Percentiles rank a stretch among this genome's conserved stretches.
These are phyloP conservation scores for Lepidothrix coronata DNA, from an alignment of 2,113 vertebrate genomes.

Conservation along the genomic window DNA sequence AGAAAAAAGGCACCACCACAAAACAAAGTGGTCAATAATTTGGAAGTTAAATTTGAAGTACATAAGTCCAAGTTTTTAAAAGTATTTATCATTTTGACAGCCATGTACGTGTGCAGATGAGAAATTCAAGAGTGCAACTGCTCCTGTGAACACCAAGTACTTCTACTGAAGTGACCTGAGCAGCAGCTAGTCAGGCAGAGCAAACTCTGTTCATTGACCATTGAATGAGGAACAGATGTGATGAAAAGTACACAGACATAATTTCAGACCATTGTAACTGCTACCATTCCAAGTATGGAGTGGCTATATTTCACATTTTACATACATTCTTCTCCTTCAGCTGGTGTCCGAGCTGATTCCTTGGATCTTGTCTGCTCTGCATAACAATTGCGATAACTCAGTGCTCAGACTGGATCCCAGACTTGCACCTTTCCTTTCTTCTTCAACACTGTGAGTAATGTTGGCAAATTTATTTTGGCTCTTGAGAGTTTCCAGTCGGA, in stretches of 20 bases:
- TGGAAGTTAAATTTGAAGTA: not conserved
- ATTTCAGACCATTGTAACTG: not conserved
- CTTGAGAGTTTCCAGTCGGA: not conserved
- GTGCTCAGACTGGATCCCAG: not conserved
- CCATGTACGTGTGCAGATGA: not conserved
- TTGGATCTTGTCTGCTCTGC: not conserved
- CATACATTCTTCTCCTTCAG: not conserved
- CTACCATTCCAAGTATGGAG: not conserved
- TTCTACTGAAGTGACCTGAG: not conserved
- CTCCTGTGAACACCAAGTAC: not conserved
- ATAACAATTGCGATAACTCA: fast-evolving
- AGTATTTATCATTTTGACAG: not conserved
- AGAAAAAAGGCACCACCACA: not conserved
- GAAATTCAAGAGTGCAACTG: not conserved
- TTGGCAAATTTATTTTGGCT: not conserved
- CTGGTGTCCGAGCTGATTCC: not conserved
- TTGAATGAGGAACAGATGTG: not conserved
- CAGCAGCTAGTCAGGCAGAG: not conserved
- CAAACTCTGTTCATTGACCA: not conserved
- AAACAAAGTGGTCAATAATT: not conserved
- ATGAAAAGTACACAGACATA: not conserved
- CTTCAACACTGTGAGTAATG: not conserved
- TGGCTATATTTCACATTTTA: not conserved
- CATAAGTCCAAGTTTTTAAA: not conserved
- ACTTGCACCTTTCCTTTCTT: not conserved